A percentile compares a stretch with the other conserved stretches of the same genome.
Conservation (phyloP, 2,888 invertebrate genomes). For the Eueremaeus valkanovi region DNA sequence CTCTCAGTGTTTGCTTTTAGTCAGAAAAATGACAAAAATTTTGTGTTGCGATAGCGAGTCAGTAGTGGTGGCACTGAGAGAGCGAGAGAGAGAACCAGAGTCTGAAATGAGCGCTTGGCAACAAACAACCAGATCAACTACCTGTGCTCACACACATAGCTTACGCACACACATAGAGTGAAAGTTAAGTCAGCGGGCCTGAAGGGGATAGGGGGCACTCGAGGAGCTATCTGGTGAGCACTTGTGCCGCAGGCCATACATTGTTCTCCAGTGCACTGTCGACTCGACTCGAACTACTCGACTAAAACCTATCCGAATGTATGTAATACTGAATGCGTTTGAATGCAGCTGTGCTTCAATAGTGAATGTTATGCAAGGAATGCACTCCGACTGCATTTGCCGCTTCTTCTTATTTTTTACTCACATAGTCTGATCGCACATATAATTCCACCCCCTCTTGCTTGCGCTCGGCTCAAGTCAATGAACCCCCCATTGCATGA, state of each 20-base stretch:
- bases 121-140: slow-evolving; percentile 28
- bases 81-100: not conserved
- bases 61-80: not conserved
- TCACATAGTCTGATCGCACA: not conserved
- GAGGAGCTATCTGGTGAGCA: not conserved
- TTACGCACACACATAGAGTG: not conserved
- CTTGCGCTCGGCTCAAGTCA: not conserved
- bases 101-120: not conserved
- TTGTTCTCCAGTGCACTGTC: not conserved
- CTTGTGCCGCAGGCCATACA: not conserved
- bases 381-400: slow-evolving; percentile 20
- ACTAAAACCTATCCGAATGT: not conserved
- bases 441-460: slow-evolving; percentile 23
- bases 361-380: slow-evolving; percentile 25
- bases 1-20: slow-evolving; percentile 4
- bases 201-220: slow-evolving; percentile 23
- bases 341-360: slow-evolving; percentile 18
- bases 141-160: not conserved
- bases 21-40: slow-evolving; percentile 12
- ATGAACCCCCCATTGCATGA: slow-evolving; percentile 22
- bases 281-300: not conserved
- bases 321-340: slow-evolving; percentile 1
- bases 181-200: slow-evolving; percentile 25
- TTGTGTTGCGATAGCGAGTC: not conserved
- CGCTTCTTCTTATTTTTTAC: slow-evolving; percentile 4